Conservation (phyloP, 1,140 invertebrate genomes). For the Heliconius melpomene region DNA sequence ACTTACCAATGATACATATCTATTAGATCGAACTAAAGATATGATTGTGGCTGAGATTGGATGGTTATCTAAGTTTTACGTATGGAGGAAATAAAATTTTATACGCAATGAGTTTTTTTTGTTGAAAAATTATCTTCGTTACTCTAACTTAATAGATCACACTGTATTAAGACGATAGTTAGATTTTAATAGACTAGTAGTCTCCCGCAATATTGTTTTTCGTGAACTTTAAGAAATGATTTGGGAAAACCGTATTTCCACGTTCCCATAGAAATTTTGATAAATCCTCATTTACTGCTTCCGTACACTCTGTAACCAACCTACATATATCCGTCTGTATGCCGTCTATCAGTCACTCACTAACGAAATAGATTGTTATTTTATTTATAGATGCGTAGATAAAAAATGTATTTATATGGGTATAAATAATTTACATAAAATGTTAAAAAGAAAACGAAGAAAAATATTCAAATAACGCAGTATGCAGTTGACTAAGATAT, state of each 20-base stretch:
- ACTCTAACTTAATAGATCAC: background rate
- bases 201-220: too few relatives aligned
- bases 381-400: background rate
- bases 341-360: too few relatives aligned
- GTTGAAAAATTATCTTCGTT: background rate
- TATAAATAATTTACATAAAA: background rate
- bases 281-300: too few relatives aligned
- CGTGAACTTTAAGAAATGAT: too few relatives aligned
- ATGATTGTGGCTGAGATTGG: background rate
- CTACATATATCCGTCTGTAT: too few relatives aligned
- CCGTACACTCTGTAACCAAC: too few relatives aligned
- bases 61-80: background rate
- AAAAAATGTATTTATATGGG: background rate
- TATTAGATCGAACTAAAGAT: background rate
- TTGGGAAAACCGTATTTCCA: too few relatives aligned
- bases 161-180: background rate
- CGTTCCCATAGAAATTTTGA: too few relatives aligned
- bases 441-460: background rate
- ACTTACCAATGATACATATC: background rate
- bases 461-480: background rate
- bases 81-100: constrained; percentile 5
- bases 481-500: background rate
- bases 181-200: too few relatives aligned
- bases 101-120: background rate
- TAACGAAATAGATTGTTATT: too few relatives aligned